Base-by-base conservation (phyloP, 2,113 vertebrate species). In the Morone chrysops region DNA sequence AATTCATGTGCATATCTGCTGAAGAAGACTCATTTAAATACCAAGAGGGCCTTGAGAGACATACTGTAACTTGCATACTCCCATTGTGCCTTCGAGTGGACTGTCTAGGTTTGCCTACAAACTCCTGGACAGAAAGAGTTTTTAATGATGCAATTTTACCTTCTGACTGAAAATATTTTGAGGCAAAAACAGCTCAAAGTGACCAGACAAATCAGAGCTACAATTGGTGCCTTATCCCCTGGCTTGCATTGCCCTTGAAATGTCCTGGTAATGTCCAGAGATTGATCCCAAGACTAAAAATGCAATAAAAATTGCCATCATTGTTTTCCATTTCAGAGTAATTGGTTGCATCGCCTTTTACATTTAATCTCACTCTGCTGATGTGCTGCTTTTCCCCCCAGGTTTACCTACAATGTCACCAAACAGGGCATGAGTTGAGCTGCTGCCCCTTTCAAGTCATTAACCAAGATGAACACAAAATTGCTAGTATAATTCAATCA, bases 161-260 rank as follows among this genome's bases (percentile, higher is more conserved):
- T 66, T 70, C 71, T 76, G 68, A 61, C 54, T 70, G 9, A 70
- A 65, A 72, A 61, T 22, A 5, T 25, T 75, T 31, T 65, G 25
- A 78, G n/a, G 41, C 20, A 56, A 76, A 76, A 87, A 71, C 5
- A 53, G 60, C 66, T 57, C 61, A 12, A 38, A 31, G 31, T 31
- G 31, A 31, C 31, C 3, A 31, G 31, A 31, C 31, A 31, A 31
- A 31, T 31, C 31, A 31, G 31, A 56, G 25, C 69, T 83, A 62
- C 54, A 79, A 75, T 20, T 75, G 80, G 60, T 41, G 6, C 57
- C 59, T n/a, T 43, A 65, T 85, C 71, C 47, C 22, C 60, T 73
- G 82, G 70, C 84, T 65, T 41, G 18, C 40, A 54, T n/a, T 85
- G 87, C 56, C 93, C 86, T 93, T 92, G 84, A 91, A 82, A 87